Percentiles rank a stretch among this genome's conserved stretches.
These are phyloP conservation scores for Nematolebias whitei DNA, from an alignment of 2,113 vertebrate genomes.

Conservation along the genomic window DNA sequence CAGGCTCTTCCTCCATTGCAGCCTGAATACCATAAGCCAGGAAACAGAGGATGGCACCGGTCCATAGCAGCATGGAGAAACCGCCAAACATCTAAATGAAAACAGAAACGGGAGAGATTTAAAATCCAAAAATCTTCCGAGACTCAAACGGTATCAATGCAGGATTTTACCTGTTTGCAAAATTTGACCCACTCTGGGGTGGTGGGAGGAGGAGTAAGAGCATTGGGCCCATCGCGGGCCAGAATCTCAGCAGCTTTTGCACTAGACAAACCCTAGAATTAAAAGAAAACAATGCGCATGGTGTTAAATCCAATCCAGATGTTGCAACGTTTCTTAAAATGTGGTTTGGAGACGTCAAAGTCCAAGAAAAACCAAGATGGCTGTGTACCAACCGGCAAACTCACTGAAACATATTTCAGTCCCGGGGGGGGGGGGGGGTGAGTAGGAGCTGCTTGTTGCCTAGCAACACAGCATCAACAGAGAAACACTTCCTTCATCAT, in stretches of 20 bases:
- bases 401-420: slow-evolving; percentile 20
- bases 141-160: neutral
- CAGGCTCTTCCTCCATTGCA: slow-evolving; percentile 84
- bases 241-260: slow-evolving; percentile 89
- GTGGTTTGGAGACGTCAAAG: neutral
- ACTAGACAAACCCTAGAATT: slow-evolving; percentile 72
- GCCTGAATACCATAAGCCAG: slow-evolving; percentile 89
- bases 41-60: slow-evolving; percentile 94
- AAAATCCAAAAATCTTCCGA: neutral
- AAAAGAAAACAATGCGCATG: neutral
- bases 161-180: slow-evolving; percentile 81
- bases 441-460: slow-evolving; percentile 46
- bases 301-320: neutral
- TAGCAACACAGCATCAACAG: slow-evolving; percentile 56
- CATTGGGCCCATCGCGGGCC: slow-evolving; percentile 92
- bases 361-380: neutral
- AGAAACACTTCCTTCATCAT: slow-evolving; percentile 38
- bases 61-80: slow-evolving; percentile 95
- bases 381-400: slow-evolving; percentile 1
- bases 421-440: slow-evolving; percentile 27
- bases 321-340: no score
- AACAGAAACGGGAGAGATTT: neutral
- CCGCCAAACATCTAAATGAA: slow-evolving; percentile 72
- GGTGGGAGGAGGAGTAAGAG: slow-evolving; percentile 94
- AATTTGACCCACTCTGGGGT: slow-evolving; percentile 98